phyloP scores from a whole-genome alignment of 1,140 invertebrate genomes.

The Cecropterus lyciades region DNA sequence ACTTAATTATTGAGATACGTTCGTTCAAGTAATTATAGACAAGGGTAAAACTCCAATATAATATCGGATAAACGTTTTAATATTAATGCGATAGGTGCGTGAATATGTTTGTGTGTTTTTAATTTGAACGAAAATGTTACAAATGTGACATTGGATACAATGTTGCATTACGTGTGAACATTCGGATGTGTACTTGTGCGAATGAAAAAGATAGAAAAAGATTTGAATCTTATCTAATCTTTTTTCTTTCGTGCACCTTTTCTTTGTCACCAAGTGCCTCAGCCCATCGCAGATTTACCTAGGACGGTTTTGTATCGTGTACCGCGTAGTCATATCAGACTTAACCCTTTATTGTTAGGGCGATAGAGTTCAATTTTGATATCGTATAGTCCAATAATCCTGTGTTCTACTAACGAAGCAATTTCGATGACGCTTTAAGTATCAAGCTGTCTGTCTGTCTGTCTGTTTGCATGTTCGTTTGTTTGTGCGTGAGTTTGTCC shows the following conservation, averaged over 20 bases:
- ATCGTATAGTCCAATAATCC: slow-evolving; percentile 41
- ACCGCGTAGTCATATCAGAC: slow-evolving; percentile 68
- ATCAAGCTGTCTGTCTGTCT: slow-evolving; percentile 64
- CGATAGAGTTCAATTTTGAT: slow-evolving; percentile 55
- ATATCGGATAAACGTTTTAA: slow-evolving; percentile 5
- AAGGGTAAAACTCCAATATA: slow-evolving; percentile 7
- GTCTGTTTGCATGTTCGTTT: too few species aligned
- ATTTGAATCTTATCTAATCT: not conserved
- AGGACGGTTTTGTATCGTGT: slow-evolving; percentile 71
- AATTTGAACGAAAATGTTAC: slow-evolving; percentile 2
- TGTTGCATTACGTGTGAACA: slow-evolving; percentile 16
- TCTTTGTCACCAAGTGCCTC: slow-evolving; percentile 67
- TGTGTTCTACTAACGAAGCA: slow-evolving; percentile 47
- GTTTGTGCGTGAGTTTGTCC: slow-evolving; percentile 27
- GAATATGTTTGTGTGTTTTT: slow-evolving; percentile 4
- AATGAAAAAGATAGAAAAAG: slow-evolving; percentile 6
- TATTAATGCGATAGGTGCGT: slow-evolving; percentile 14
- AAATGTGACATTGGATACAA: not conserved
- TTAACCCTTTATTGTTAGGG: slow-evolving; percentile 53
- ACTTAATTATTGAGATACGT: slow-evolving; percentile 6
- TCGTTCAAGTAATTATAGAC: not conserved
- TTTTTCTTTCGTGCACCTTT: not conserved
- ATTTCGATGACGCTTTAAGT: slow-evolving; percentile 50
- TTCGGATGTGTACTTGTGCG: slow-evolving; percentile 21
- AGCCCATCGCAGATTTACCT: slow-evolving; percentile 46